A percentile compares a stretch with the other conserved stretches of the same genome.
Conservation (phyloP, 2,888 invertebrate species). For the Lingula anatina region DNA sequence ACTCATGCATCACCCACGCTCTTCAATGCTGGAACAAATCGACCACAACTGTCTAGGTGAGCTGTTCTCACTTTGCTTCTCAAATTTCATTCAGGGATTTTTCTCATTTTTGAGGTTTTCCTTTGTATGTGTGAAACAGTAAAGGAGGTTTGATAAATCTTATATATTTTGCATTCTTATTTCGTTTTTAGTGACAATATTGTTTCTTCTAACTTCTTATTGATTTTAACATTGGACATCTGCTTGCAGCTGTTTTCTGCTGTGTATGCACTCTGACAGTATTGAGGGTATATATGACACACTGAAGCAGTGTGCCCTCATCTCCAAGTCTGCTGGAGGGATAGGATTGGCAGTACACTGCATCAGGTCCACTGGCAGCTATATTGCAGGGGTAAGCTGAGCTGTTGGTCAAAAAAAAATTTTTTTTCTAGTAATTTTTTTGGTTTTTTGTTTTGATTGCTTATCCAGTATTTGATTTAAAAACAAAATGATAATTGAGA, state of each 20-base stretch:
- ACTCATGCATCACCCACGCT: slow-evolving; percentile 98
- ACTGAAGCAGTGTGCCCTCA: slow-evolving; percentile 84
- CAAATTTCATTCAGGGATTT: neutral
- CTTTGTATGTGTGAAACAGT: too few species aligned
- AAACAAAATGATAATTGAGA: too few species aligned
- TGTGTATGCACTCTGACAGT: slow-evolving; percentile 89
- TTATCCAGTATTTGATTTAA: too few species aligned
- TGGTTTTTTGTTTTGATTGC: too few species aligned
- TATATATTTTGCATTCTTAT: too few species aligned
- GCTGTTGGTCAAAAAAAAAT: neutral
- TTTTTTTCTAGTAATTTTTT: too few species aligned
- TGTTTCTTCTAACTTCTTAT: too few species aligned
- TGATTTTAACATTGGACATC: too few species aligned
- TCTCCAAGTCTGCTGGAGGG: slow-evolving; percentile 95
- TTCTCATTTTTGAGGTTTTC: too few species aligned
- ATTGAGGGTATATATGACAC: slow-evolving; percentile 94
- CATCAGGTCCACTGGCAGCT: slow-evolving; percentile 85
- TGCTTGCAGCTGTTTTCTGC: slow-evolving; percentile 78
- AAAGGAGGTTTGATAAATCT: too few species aligned
- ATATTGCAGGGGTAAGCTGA: slow-evolving; percentile 71
- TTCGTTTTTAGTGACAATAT: neutral
- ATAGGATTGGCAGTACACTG: slow-evolving; percentile 95
- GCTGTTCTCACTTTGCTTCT: neutral
- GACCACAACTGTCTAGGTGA: slow-evolving; percentile 83
- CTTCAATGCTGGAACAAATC: slow-evolving; percentile 87